Evolutionary conservation across 2,888 invertebrate species (phyloP).

Genomic region (Graphium colonna): DNA sequence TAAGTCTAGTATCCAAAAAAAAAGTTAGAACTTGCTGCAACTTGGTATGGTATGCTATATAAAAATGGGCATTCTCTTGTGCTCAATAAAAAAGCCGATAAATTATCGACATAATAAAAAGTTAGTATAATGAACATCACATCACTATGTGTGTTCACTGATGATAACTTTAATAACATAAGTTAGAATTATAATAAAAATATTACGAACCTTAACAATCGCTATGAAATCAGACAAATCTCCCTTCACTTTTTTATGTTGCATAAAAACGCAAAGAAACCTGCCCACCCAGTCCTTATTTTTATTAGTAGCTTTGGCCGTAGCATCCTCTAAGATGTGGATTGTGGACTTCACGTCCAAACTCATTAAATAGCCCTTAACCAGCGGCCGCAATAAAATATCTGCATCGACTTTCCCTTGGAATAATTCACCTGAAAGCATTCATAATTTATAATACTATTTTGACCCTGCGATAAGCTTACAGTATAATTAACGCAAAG

Average conservation of each 20-base stretch:
- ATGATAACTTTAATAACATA: no score
- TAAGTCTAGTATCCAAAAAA: no score
- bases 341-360: constrained; percentile 67
- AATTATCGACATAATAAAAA: no score
- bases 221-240: constrained; percentile 59
- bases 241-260: constrained; percentile 56
- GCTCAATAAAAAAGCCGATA: no score
- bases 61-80: no score
- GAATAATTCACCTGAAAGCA: constrained; percentile 62
- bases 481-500: no score
- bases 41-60: no score
- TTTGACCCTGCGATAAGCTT: no score
- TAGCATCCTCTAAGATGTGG: constrained; percentile 69
- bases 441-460: no score
- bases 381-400: constrained; percentile 65
- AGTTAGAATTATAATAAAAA: constrained; percentile 27
- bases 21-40: no score
- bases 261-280: constrained; percentile 72
- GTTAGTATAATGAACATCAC: no score
- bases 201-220: constrained; percentile 58
- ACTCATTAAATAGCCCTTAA: constrained; percentile 67
- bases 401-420: constrained; percentile 75
- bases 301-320: constrained; percentile 55
- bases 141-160: no score
- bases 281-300: constrained; percentile 79